These are phyloP conservation scores for Antennarius striatus DNA, from an alignment of 2,113 vertebrate species.

Conservation along the genomic window DNA sequence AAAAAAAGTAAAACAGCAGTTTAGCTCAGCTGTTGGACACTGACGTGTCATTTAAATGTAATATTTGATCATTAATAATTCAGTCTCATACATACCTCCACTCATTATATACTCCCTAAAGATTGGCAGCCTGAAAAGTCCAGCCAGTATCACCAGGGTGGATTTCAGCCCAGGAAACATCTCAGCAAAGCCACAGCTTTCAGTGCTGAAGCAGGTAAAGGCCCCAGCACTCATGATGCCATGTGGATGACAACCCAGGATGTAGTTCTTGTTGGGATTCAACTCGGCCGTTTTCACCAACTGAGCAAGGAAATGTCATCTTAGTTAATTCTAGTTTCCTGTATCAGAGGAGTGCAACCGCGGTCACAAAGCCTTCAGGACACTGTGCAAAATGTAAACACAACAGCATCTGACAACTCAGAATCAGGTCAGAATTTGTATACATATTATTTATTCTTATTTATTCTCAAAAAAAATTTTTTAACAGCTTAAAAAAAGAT, in stretches of 20 bases:
- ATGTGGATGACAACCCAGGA: slow-evolving; percentile 83
- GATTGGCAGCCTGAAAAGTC: slow-evolving; percentile 77
- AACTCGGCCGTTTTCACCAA: slow-evolving; percentile 83
- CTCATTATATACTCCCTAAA: slow-evolving; percentile 79
- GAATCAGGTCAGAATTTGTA: too few relatives aligned
- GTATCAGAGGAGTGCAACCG: not conserved
- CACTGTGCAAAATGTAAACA: not conserved
- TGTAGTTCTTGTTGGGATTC: slow-evolving; percentile 79
- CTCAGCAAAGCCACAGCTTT: slow-evolving; percentile 65
- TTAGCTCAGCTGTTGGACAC: not conserved
- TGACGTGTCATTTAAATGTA: not conserved
- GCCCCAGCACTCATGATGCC: slow-evolving; percentile 77
- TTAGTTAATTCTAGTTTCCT: too few relatives aligned
- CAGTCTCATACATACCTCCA: slow-evolving; percentile 59
- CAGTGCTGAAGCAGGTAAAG: slow-evolving; percentile 77
- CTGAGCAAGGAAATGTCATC: slow-evolving; percentile 54
- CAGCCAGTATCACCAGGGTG: slow-evolving; percentile 44
- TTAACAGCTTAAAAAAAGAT: too few relatives aligned
- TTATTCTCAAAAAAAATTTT: too few relatives aligned
- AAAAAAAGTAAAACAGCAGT: slow-evolving; percentile 24
- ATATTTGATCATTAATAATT: not conserved
- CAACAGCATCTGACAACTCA: not conserved
- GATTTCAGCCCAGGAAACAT: slow-evolving; percentile 75
- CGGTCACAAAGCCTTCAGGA: not conserved
- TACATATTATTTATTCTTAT: too few relatives aligned